Conservation (phyloP, 2,113 vertebrate genomes). For the Corythoichthys haematopterus region DNA sequence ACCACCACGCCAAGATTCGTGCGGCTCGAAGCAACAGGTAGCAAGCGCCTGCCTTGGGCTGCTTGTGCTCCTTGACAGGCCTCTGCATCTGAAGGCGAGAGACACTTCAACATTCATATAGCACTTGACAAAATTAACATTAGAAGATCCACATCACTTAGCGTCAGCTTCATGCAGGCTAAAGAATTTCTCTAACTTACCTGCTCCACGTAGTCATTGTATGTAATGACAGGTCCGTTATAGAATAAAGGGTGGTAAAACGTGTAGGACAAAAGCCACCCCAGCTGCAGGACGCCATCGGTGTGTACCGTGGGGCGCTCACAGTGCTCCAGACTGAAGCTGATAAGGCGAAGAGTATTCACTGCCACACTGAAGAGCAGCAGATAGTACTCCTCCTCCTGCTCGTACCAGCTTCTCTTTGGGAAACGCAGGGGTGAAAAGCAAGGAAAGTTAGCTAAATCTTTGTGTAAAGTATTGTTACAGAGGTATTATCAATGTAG, state of each 20-base stretch:
- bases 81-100: constrained; percentile 73
- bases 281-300: constrained; percentile 63
- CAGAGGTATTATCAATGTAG: no score
- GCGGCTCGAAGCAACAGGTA: constrained; percentile 61
- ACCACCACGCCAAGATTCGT: constrained; percentile 87
- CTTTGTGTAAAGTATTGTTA: no score
- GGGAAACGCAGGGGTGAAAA: constrained; percentile 29
- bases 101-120: not conserved
- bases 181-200: constrained; percentile 59
- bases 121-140: no score
- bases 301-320: constrained; percentile 59
- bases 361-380: constrained; percentile 88
- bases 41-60: constrained; percentile 37
- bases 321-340: constrained; percentile 87
- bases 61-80: constrained; percentile 44
- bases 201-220: constrained; percentile 81
- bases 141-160: constrained; percentile 1
- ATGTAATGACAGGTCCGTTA: constrained; percentile 88
- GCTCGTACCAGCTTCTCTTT: constrained; percentile 86
- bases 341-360: constrained; percentile 86
- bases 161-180: constrained; percentile 5
- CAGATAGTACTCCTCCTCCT: constrained; percentile 83
- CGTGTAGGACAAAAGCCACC: constrained; percentile 82
- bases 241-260: constrained; percentile 96
- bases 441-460: not conserved